phyloP scores from a whole-genome alignment of 2,113 vertebrate genomes.

The Rhombomys opimus region DNA sequence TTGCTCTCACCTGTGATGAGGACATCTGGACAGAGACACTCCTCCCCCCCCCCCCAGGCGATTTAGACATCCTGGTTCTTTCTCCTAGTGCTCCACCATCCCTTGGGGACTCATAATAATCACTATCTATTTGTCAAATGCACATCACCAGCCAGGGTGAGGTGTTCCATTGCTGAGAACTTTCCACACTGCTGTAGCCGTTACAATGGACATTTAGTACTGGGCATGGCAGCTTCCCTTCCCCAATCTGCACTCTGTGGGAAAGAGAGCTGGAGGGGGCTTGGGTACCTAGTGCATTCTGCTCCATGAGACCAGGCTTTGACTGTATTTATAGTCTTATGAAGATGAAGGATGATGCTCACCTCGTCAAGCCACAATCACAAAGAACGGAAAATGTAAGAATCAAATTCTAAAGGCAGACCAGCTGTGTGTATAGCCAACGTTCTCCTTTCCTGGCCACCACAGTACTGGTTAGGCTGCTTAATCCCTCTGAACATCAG shows the following conservation, averaged over 20 bases:
- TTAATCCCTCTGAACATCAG: neutral
- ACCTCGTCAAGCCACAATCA: neutral
- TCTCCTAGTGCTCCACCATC: neutral
- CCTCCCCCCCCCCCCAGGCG: neutral
- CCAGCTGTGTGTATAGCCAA: neutral
- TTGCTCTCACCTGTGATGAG: neutral
- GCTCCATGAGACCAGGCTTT: neutral
- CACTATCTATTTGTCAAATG: neutral
- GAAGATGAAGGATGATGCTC: neutral
- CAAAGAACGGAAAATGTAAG: neutral
- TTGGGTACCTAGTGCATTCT: neutral
- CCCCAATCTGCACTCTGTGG: neutral
- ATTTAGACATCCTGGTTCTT: neutral
- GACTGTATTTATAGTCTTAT: neutral
- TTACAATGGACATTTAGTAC: neutral
- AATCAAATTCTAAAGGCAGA: slow-evolving; percentile 6
- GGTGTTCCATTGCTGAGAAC: neutral
- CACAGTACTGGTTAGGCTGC: neutral
- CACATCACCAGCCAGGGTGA: neutral
- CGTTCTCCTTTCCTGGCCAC: neutral
- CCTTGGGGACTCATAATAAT: neutral
- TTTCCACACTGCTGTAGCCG: neutral
- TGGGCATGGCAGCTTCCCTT: neutral
- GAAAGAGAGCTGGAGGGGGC: neutral
- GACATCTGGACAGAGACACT: neutral